Conservation (phyloP, 2,888 invertebrate species). For the Drosophila peninsularis region DNA sequence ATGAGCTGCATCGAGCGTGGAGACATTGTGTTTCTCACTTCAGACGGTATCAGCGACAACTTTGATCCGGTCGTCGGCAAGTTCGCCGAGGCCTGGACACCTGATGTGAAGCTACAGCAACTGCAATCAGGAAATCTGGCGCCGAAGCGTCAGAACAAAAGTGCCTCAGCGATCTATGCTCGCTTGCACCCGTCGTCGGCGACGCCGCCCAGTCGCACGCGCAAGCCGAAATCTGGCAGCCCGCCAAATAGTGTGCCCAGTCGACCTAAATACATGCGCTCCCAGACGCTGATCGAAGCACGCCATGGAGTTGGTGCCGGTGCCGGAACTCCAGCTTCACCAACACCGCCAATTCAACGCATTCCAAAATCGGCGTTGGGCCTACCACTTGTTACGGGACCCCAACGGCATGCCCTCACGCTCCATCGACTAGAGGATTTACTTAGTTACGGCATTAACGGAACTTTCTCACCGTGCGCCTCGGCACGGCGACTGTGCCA, state of each 20-base stretch:
- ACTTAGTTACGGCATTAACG: constrained; percentile 88
- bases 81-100: constrained; percentile 88
- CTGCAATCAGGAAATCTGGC: constrained; percentile 64
- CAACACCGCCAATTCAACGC: constrained; percentile 63
- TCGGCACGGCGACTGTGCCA: constrained; percentile 89
- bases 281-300: constrained; percentile 84
- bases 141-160: constrained; percentile 84
- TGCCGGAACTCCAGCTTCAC: constrained; percentile 29
- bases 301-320: constrained; percentile 69
- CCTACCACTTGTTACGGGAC: constrained; percentile 89
- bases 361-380: constrained; percentile 86
- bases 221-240: constrained; percentile 59
- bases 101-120: constrained; percentile 79
- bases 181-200: constrained; percentile 75
- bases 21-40: constrained; percentile 94
- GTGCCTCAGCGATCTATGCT: constrained; percentile 83
- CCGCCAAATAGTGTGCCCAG: constrained; percentile 75
- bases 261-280: constrained; percentile 84
- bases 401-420: constrained; percentile 91
- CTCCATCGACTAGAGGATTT: constrained; percentile 91
- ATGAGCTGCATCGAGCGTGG: constrained; percentile 92
- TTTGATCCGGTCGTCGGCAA: constrained; percentile 96
- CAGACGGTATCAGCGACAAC: constrained; percentile 96
- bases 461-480: constrained; percentile 87
- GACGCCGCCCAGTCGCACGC: constrained; percentile 58